A percentile compares a stretch with the other conserved stretches of the same genome.
These are phyloP conservation scores for Odontocerum albicorne DNA, from an alignment of 2,888 invertebrate genomes.

Conservation along the genomic window DNA sequence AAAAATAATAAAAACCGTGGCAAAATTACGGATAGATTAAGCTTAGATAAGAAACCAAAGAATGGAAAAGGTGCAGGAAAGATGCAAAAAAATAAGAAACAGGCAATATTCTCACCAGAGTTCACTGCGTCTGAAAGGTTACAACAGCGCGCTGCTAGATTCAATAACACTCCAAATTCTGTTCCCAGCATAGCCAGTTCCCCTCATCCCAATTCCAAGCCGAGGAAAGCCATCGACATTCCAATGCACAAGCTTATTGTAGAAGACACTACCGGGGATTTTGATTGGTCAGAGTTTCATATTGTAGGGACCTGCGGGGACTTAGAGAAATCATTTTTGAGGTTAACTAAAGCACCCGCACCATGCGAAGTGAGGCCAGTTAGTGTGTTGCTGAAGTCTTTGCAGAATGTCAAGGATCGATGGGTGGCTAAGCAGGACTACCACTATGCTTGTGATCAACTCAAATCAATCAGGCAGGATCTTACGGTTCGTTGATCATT, in stretches of 20 bases:
- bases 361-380: constrained; percentile 90
- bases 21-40: constrained; percentile 61
- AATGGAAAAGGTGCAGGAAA: constrained; percentile 8
- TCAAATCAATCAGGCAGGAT: constrained; percentile 98
- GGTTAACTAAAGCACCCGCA: constrained; percentile 94
- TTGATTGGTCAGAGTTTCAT: constrained; percentile 84
- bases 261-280: constrained; percentile 68
- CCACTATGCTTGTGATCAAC: constrained; percentile 95
- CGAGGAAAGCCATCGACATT: constrained; percentile 42
- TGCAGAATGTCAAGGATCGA: constrained; percentile 86
- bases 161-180: constrained; percentile 53
- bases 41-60: constrained; percentile 49
- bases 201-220: constrained; percentile 46
- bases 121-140: constrained; percentile 72
- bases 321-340: constrained; percentile 93
- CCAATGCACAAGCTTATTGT: constrained; percentile 47
- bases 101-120: constrained; percentile 61
- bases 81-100: constrained; percentile 43
- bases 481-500: constrained; percentile 75
- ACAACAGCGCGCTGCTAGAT: constrained; percentile 88
- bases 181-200: constrained; percentile 55
- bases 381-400: constrained; percentile 78
- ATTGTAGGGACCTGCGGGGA: constrained; percentile 94
- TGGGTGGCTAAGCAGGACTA: constrained; percentile 94
- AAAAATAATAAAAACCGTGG: constrained; percentile 39